phyloP scores from a whole-genome alignment of 2,888 invertebrate species.

The Hydropsyche betteni region DNA sequence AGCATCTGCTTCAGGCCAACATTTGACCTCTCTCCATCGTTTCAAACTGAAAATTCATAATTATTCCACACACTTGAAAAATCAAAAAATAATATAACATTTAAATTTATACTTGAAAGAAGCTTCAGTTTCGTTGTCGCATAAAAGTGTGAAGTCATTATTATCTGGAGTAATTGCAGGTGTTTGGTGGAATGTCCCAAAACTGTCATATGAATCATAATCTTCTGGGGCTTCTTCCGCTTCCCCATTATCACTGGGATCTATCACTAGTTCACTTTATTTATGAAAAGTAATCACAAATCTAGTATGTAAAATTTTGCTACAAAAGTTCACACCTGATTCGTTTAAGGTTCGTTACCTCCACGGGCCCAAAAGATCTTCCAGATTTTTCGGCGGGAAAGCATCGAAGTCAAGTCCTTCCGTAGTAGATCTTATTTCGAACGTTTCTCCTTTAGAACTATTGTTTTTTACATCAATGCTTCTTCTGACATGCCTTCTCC shows the following conservation, averaged over 20 bases:
- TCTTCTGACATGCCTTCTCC: slow-evolving; percentile 5
- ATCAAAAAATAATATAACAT: not conserved
- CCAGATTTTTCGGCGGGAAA: slow-evolving; percentile 6
- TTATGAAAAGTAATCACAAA: slow-evolving; percentile 40
- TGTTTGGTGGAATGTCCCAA: slow-evolving; percentile 61
- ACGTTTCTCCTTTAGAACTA: slow-evolving; percentile 22
- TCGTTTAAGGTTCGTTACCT: not conserved
- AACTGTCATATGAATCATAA: slow-evolving; percentile 22
- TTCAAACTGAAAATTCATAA: not conserved
- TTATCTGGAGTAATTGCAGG: slow-evolving; percentile 61
- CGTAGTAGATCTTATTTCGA: slow-evolving; percentile 24
- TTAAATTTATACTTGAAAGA: slow-evolving; percentile 49
- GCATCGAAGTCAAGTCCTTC: slow-evolving; percentile 31
- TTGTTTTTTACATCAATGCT: not conserved
- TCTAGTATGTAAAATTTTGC: no score
- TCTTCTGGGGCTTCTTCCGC: slow-evolving; percentile 19
- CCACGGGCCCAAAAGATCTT: slow-evolving; percentile 14
- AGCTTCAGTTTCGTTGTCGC: slow-evolving; percentile 66
- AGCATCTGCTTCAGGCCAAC: slow-evolving; percentile 80
- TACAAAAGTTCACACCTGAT: no score
- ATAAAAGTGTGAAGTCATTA: slow-evolving; percentile 62
- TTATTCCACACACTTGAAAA: not conserved
- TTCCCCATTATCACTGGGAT: slow-evolving; percentile 42
- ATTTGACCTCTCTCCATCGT: slow-evolving; percentile 59
- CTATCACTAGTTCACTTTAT: slow-evolving; percentile 51